These are phyloP conservation scores for Clarias pachynema DNA, from an alignment of 2,797 vertebrate genomes.

Conservation along the genomic window DNA sequence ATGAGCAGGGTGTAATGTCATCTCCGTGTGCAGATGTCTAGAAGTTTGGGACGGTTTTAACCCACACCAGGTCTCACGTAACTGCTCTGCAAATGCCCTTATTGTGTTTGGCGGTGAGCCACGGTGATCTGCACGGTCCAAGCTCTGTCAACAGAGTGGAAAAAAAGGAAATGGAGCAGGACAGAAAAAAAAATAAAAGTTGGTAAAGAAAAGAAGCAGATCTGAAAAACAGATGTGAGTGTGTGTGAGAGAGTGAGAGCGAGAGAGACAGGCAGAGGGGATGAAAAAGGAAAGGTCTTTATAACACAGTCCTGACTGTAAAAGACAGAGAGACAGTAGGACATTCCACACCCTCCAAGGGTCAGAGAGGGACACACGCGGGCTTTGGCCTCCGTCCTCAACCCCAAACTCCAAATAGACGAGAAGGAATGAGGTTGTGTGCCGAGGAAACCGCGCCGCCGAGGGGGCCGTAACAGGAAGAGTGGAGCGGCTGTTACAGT, in stretches of 20 bases:
- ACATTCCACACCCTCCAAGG: conserved; percentile 35
- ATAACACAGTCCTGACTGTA: neutral
- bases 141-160: conserved; percentile 42
- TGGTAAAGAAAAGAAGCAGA: conserved; percentile 10
- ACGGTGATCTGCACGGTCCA: conserved; percentile 50
- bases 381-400: conserved; percentile 63
- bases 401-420: conserved; percentile 67
- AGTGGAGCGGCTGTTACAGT: conserved; percentile 49
- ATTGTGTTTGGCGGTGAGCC: conserved; percentile 64
- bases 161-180: neutral
- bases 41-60: neutral
- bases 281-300: neutral
- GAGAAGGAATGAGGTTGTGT: conserved; percentile 69
- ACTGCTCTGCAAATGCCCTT: conserved; percentile 40
- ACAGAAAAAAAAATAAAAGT: neutral
- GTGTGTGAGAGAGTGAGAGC: neutral
- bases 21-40: neutral
- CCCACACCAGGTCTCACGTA: conserved; percentile 20
- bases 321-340: conserved; percentile 19
- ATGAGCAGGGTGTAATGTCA: conserved; percentile 16
- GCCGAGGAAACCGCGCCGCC: conserved; percentile 67
- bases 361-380: conserved; percentile 52
- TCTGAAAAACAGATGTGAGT: conserved; percentile 32
- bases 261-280: neutral
- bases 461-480: conserved; percentile 65